phyloP scores from a whole-genome alignment of 2,888 invertebrate species.

The Endomychus coccineus region DNA sequence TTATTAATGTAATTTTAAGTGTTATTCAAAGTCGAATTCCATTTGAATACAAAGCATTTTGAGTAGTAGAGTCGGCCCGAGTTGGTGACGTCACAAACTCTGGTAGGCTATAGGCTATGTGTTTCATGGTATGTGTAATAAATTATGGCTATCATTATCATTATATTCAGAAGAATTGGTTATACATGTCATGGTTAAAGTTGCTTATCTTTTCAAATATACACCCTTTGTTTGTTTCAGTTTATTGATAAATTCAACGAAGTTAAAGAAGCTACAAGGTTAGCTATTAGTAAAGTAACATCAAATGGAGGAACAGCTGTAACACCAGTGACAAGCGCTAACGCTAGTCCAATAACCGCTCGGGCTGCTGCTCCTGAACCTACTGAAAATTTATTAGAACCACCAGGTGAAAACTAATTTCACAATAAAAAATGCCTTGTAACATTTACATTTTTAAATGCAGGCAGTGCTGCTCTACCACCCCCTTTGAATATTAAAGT shows the following conservation, averaged over 20 bases:
- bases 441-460: not conserved
- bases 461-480: constrained; percentile 23
- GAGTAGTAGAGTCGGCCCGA: no score
- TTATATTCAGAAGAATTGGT: no score
- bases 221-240: constrained; percentile 48
- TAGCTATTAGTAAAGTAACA: constrained; percentile 57
- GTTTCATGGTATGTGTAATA: no score
- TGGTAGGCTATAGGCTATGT: no score
- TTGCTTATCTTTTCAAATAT: no score
- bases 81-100: no score
- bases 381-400: constrained; percentile 43
- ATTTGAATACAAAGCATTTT: no score
- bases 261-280: constrained; percentile 89
- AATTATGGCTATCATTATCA: no score
- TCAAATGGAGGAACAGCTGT: constrained; percentile 56
- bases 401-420: constrained; percentile 45
- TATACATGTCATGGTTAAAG: no score
- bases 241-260: constrained; percentile 98
- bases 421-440: no score
- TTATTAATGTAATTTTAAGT: no score
- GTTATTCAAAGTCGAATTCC: no score
- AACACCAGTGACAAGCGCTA: constrained; percentile 80
- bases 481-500: constrained; percentile 33
- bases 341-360: constrained; percentile 76
- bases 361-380: constrained; percentile 49